Evolutionary conservation across 1,140 invertebrate species (phyloP).

Genomic region (Drosophila orosa): DNA sequence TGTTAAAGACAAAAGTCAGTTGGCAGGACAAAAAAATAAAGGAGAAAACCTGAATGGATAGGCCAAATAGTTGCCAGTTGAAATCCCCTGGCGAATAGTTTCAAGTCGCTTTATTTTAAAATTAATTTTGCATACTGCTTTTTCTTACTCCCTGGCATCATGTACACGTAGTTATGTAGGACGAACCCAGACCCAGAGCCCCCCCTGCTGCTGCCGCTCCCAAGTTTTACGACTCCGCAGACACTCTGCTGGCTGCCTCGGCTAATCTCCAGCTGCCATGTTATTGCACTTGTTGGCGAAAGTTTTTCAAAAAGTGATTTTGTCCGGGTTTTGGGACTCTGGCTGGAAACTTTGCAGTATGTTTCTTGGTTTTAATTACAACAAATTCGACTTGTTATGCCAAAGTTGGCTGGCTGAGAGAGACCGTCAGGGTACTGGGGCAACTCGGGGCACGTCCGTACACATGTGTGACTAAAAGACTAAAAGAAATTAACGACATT

Average conservation of each 20-base stretch:
- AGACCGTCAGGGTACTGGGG: background rate
- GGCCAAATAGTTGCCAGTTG: conserved; percentile 52
- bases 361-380: conserved; percentile 80
- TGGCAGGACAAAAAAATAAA: conserved; percentile 13
- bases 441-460: conserved; percentile 37
- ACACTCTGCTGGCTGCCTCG: conserved; percentile 58
- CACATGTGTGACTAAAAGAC: conserved; percentile 72
- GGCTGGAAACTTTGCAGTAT: conserved; percentile 64
- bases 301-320: conserved; percentile 80
- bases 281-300: conserved; percentile 80
- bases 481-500: conserved; percentile 78
- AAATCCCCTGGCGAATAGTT: conserved; percentile 70
- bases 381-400: conserved; percentile 78
- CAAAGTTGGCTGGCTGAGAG: conserved; percentile 47
- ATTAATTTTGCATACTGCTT: conserved; percentile 73
- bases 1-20: conserved; percentile 78
- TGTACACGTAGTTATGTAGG: conserved; percentile 34
- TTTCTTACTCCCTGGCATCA: conserved; percentile 8
- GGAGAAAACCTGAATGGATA: conserved; percentile 21
- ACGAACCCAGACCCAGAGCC: conserved; percentile 1
- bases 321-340: conserved; percentile 46
- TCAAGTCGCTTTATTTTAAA: conserved; percentile 66
- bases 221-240: conserved; percentile 74
- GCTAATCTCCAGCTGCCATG: conserved; percentile 81
- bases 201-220: conserved; percentile 2